phyloP scores from a whole-genome alignment of 2,113 vertebrate genomes.

The Morone saxatilis region DNA sequence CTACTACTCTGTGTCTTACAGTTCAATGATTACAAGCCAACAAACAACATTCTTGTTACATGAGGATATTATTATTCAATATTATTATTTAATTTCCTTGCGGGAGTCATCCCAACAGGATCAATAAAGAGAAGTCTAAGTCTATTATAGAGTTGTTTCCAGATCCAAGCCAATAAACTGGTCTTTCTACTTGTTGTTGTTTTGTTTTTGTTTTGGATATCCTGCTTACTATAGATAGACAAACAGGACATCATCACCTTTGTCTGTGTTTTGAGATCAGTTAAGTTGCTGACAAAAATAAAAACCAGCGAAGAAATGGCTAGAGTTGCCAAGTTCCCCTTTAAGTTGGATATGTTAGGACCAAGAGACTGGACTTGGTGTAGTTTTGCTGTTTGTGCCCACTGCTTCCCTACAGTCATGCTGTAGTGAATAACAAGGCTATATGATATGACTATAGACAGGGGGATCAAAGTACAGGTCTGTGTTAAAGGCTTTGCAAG shows the following conservation, averaged over 20 bases:
- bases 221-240: too few species aligned
- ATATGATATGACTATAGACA: not conserved
- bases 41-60: not conserved
- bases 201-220: not conserved
- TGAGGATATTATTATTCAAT: not conserved
- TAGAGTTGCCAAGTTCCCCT: too few species aligned
- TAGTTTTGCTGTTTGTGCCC: slow-evolving; percentile 21
- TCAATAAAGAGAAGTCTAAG: too few species aligned
- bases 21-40: not conserved
- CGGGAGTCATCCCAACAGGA: too few species aligned
- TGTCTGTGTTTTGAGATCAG: not conserved
- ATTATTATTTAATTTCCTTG: too few species aligned
- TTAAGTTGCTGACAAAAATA: too few species aligned
- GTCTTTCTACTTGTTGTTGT: too few species aligned
- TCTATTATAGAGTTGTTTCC: not conserved
- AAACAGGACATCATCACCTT: not conserved
- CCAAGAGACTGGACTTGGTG: slow-evolving; percentile 4
- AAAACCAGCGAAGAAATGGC: too few species aligned
- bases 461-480: slow-evolving; percentile 64
- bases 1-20: not conserved
- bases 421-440: slow-evolving; percentile 21
- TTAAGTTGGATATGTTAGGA: slow-evolving; percentile 1
- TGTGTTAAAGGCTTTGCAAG: slow-evolving; percentile 4
- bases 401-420: slow-evolving; percentile 15
- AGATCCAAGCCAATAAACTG: not conserved